These are phyloP conservation scores for Tubiluchus corallicola DNA, from an alignment of 2,888 invertebrate species.

Conservation along the genomic window DNA sequence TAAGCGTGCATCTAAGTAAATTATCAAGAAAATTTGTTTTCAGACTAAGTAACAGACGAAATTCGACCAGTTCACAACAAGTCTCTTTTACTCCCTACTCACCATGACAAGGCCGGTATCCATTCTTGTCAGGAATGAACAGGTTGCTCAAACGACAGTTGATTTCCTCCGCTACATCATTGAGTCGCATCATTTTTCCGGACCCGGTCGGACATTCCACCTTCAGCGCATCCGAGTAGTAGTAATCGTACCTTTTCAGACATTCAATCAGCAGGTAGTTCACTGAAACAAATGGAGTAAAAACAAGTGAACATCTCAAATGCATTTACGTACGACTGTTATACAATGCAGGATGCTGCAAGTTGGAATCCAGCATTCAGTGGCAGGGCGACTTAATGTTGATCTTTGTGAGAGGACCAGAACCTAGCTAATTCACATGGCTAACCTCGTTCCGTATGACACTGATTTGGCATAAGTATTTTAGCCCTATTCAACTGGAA, in stretches of 20 bases:
- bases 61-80: background rate
- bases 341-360: too few relatives aligned
- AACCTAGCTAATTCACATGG: too few relatives aligned
- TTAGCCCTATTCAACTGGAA: too few relatives aligned
- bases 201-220: conserved; percentile 27
- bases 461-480: too few relatives aligned
- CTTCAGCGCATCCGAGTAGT: conserved; percentile 22
- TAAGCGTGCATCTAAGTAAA: too few relatives aligned
- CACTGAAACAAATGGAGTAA: conserved; percentile 18
- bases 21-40: background rate
- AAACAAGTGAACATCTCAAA: background rate
- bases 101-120: conserved; percentile 26
- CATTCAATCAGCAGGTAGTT: conserved; percentile 27
- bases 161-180: conserved; percentile 22
- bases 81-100: too few relatives aligned
- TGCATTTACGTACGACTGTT: background rate
- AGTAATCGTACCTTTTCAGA: conserved; percentile 23
- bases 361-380: too few relatives aligned
- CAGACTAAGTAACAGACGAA: conserved; percentile 6
- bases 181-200: conserved; percentile 20
- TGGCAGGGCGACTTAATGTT: too few relatives aligned
- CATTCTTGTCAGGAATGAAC: conserved; percentile 22
- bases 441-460: too few relatives aligned
- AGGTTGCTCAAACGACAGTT: conserved; percentile 19
- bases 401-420: too few relatives aligned